Conservation (phyloP, 2,113 vertebrate species). For the Ophiodon elongatus region DNA sequence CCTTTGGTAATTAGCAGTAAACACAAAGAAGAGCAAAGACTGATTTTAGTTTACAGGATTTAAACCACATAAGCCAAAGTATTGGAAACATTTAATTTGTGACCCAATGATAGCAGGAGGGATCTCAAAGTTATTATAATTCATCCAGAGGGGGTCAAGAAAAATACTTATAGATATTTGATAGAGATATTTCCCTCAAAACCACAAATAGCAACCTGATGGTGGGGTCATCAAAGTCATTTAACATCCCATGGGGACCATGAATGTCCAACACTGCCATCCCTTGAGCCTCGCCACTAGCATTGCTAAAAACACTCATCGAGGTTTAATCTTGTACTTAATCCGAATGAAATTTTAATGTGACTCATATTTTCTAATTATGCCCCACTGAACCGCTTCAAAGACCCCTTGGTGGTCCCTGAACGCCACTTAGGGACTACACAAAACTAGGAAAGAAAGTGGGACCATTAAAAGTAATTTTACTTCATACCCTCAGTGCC, state of each 20-base stretch:
- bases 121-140: background rate
- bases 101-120: background rate
- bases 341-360: background rate
- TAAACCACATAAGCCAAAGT: background rate
- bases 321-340: background rate
- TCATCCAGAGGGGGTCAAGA: background rate
- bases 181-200: background rate
- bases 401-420: background rate
- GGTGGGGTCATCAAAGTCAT: background rate
- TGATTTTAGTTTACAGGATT: background rate
- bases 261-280: background rate
- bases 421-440: background rate
- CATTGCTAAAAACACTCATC: background rate
- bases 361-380: background rate
- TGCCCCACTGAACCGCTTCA: background rate
- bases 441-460: constrained; percentile 21
- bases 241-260: background rate
- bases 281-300: background rate
- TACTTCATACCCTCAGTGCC: constrained; percentile 4
- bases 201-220: background rate
- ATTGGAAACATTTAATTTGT: background rate
- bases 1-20: background rate
- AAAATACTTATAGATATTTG: background rate
- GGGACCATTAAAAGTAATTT: constrained; percentile 32
- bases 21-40: no score